Evolutionary conservation across 2,888 invertebrate species (phyloP), one percentile per base, ranked within the genome.

Genomic region (Caenorhabditis sinica): DNA sequence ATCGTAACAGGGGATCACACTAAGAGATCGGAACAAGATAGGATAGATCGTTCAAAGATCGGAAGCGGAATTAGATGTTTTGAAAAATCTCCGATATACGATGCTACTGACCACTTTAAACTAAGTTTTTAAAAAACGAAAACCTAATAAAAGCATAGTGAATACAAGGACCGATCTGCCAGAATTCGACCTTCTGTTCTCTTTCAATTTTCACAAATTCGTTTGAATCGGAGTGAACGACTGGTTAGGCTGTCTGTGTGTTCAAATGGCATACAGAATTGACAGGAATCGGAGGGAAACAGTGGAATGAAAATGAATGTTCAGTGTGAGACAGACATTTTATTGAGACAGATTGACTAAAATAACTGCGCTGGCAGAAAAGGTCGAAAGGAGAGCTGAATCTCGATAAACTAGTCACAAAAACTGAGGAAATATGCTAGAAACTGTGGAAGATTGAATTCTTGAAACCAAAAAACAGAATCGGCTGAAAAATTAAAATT

Each of bases 1-100:
- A 58, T 66, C 65, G 51, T 23, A 40, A 60, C 60, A 73, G 40
- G 20, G 43, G 65, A 75, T 75, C 65, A 56, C 25, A 49, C 49
- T 51, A 43, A n/a, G 23, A 60, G 43, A 36, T 49, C 61, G 75
- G 23, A 75, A 51, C n/a, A n/a, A n/a, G n/a, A n/a, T 49, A 53
- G 28, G 36, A 33, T 13, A 33, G 36, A 51, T 43, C 58, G 36
- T 43, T 40, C 74, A 74, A 28, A 74, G 63, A 74, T 74, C 74
- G 53, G 40, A 74, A 60, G 23, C 53, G 25, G 20, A 71, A 58
- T 33, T n/a, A 5, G 11, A 72, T 60, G 25, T 43, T 25, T 11
- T n/a, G 17, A 45, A 65, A 45, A 20, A 63, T 36, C 17, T 49
- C 20, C n/a, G 15, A 49, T 15, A 3, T 49, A n/a, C 60, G 23